Evolutionary conservation across 1,140 invertebrate genomes (phyloP), one percentile per base, ranked within the genome.

Genomic region (Drosophila parabipectinata): DNA sequence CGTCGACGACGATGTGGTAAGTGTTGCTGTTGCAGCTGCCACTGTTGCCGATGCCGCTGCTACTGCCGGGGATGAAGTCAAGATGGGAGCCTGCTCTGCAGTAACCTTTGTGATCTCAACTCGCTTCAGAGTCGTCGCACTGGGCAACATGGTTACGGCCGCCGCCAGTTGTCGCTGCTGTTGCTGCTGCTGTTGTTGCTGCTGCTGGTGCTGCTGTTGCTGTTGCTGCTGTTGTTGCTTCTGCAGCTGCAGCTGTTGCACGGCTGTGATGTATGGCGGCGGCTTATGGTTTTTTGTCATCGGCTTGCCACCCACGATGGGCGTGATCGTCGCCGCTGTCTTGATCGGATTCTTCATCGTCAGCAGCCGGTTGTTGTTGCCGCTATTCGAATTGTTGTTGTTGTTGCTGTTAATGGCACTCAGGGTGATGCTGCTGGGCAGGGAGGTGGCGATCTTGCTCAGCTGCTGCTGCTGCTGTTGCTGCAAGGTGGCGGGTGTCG

Each of bases 231-330:
- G 77, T n/a, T 88, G 80, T 61, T 91, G 87, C 58, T 90, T 91
- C 61, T 91, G 81, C 61, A 87, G 41, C 60, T 91, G 88, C 57
- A 89, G 69, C 73, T 91, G 90, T 73, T 90, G 90, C 67, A 91
- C 90, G 59, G 90, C 90, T 74, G 90, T 90, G 52, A 90, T 78
- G 37, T 91, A 91, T 87, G 90, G 83, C 77, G 90, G 90, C 72
- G 90, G 90, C 76, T 91, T 91, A 77, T 91, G 85, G 85, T 91
- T 91, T 91, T 91, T 91, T 90, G 90, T 90, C 74, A 91, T 66
- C 57, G 90, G 85, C 58, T 91, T 91, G 26, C 84, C 84, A 66
- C 79, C 75, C 68, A 83, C 77, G 76, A 91, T 89, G 63, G 89
- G 82, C 26, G 90, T 91, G 5, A 91, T 90, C 14, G 85, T 91